Conservation (phyloP, 2,888 invertebrate species). For the Eupithecia vulgata region DNA sequence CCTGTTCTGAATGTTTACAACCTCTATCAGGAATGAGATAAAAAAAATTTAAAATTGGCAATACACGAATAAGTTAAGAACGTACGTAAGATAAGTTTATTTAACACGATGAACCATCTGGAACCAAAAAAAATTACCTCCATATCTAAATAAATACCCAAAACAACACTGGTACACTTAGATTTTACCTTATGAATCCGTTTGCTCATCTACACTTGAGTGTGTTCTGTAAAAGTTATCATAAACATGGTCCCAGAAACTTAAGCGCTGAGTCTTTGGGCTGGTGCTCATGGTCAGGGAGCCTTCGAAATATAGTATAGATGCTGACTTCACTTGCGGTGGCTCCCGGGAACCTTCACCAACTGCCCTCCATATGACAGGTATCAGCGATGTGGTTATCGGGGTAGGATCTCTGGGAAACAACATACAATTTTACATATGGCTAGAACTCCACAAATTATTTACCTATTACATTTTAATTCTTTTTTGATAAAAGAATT, state of each 20-base stretch:
- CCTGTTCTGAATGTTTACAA: conserved; percentile 34
- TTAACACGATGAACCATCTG: not conserved
- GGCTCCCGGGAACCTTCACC: conserved; percentile 38
- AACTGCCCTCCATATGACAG: conserved; percentile 68
- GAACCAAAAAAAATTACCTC: not conserved
- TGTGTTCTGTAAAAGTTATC: conserved; percentile 61
- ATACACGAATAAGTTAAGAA: too few relatives aligned
- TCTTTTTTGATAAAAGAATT: too few relatives aligned
- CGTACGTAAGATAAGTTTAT: not conserved
- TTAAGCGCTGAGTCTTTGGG: conserved; percentile 51
- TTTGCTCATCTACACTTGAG: conserved; percentile 34
- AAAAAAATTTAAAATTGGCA: not conserved
- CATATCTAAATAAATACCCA: not conserved
- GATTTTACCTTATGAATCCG: not conserved
- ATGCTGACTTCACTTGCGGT: conserved; percentile 51
- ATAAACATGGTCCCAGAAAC: conserved; percentile 73
- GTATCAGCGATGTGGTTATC: conserved; percentile 60
- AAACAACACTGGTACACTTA: not conserved
- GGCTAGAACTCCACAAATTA: not conserved
- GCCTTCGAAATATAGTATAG: conserved; percentile 53
- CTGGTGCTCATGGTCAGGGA: conserved; percentile 49
- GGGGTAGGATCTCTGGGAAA: conserved; percentile 74
- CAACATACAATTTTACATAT: not conserved
- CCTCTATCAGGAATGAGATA: conserved; percentile 10
- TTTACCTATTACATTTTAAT: not conserved